Base-by-base conservation (phyloP, 30 jellyfish, hydroid and myxozoan species). In the Aurelia coerulea region DNA sequence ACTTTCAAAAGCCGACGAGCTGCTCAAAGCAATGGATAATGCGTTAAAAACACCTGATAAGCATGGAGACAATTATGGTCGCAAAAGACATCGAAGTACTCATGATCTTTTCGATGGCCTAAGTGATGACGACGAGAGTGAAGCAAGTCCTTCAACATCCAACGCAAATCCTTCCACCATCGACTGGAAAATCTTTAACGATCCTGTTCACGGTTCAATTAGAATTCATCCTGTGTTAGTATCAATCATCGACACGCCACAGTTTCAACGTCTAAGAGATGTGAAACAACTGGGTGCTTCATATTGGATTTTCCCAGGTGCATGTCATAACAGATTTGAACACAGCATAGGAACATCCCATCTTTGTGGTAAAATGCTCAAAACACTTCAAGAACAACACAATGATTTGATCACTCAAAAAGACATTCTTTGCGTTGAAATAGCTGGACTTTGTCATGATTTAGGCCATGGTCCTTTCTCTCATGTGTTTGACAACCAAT, bases 391-490 rank as follows among this genome's bases (percentile, higher is more conserved):
- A 39, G 77, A 72, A 31, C 34, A 29, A 19, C 90, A 73, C 64
- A 76, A 58, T 15, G 69, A 35, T 35, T 29, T 71, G 46, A 73
- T 91, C 56, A 63, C 97, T 7, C 74, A 32, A 16, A 63, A 16
- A 67, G 97, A 91, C 39, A 35, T 73, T 1, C 69, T 91, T 14
- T 91, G 97, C 64, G 82, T 85, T n/a, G 79, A 84, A 62, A 80
- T 91, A 5, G 97, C 96, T 19, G 97, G 96, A 3, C 59, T 91
- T 0, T 84, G 95, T 76, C 97, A 91, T 58, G 97, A 91, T 51
- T 46, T 91, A 23, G 97, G 97, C 66, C 97, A 91, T 85, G 97
- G 97, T 23, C 96, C 97, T 29, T 91, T 91, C 66, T 91, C 97
- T 2, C 97, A 91, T 68, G 92, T 91, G 35, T 91, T 84, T 91